Base-by-base conservation (phyloP, 2,113 vertebrate species). In the Amphiprion ocellaris region DNA sequence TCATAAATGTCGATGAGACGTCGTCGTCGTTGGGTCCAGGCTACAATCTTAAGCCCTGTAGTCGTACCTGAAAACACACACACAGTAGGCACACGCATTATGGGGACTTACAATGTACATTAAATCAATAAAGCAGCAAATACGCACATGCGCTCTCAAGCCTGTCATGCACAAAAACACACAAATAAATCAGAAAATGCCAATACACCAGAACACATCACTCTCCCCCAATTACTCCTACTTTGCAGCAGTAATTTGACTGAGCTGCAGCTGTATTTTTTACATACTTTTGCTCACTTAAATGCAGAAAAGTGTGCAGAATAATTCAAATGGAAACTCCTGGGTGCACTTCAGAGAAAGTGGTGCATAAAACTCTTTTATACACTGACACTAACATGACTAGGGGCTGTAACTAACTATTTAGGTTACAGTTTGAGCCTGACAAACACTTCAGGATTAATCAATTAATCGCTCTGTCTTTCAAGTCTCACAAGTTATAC, bases 1-100 rank as follows among this genome's bases (percentile, higher is more conserved):
- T 93, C 92, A 92, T 92, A 69, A 88, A 93, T 90, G 84, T 89
- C 69, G 69, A 11, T 39, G 86, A 86, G 87, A 91, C 63, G 74
- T 81, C 2, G 47, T 15, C 2, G 47, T 15, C 3, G 21, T 82
- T 75, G 84, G 75, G 85, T 84, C 79, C 87, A 83, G 71, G 84
- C 87, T 79, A 70, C 70, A 81, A 79, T 79, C 26, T 62, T 46
- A 66, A 76, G 62, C 68, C 66, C 59, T 82, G 66, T 58, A 69
- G 84, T 85, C 4, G 69, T 73, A 79, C 86, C 85, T 90, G 53
- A 50, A 76, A 3, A 65, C 60, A 81, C 24, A 66, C 26, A 71
- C 6, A 82, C 26, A 21, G 19, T 60, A 9, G 52, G 39, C 55
- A 61, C 28, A 53, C n/a, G 26, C 37, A 49, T 4, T 28, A 19